A percentile compares a stretch with the other conserved stretches of the same genome.
These are phyloP conservation scores for Ormyrus nitidulus DNA, from an alignment of 2,888 invertebrate genomes.

Conservation along the genomic window DNA sequence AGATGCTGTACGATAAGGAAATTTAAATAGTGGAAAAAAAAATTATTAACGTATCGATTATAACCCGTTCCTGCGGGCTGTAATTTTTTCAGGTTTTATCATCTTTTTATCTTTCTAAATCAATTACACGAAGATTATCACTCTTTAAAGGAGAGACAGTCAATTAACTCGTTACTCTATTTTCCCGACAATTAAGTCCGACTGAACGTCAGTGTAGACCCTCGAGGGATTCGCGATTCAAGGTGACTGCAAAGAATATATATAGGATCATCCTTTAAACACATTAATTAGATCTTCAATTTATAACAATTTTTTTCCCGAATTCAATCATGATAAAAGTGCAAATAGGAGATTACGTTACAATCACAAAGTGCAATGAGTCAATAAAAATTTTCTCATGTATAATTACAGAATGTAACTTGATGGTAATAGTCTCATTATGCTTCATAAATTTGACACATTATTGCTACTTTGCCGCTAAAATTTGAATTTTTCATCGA, in stretches of 20 bases:
- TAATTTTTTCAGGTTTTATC: too few species aligned
- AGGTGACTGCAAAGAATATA: neutral
- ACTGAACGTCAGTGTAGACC: neutral
- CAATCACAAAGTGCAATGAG: slow-evolving; percentile 1
- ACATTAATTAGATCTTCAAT: neutral
- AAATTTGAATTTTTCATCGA: slow-evolving; percentile 7
- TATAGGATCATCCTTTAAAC: too few species aligned
- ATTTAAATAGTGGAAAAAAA: too few species aligned
- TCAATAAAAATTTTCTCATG: neutral
- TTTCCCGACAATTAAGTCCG: neutral
- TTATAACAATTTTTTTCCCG: neutral
- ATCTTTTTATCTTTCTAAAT: too few species aligned
- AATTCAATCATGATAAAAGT: slow-evolving; percentile 1
- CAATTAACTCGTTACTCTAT: slow-evolving; percentile 15
- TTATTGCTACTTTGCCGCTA: neutral
- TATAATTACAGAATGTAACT: too few species aligned
- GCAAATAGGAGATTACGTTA: neutral
- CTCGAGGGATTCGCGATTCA: neutral
- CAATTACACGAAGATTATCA: too few species aligned
- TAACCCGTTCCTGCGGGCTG: too few species aligned
- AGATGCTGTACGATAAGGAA: too few species aligned
- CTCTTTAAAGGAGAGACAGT: too few species aligned
- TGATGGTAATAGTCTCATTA: too few species aligned
- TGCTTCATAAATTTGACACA: too few species aligned
- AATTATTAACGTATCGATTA: too few species aligned